Evolutionary conservation across 2,888 invertebrate species (phyloP), one percentile per base, ranked within the genome.

Genomic region (Philhelius pedissequus): DNA sequence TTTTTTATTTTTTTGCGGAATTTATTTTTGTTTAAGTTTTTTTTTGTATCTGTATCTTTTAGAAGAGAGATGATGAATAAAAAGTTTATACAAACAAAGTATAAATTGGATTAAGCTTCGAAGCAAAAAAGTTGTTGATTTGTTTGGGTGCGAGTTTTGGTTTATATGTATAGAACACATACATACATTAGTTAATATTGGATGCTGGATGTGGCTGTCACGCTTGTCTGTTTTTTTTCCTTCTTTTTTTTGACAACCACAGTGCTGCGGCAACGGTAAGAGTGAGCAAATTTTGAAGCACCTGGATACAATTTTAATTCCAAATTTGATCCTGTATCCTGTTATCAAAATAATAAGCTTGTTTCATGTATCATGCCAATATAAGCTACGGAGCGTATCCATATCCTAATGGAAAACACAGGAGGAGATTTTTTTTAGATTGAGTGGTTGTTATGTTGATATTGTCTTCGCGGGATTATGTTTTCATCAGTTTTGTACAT

Each of bases 241-340:
- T 54, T 20, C 18, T 13, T 18, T 58, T 60, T 22, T 40, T 25
- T 40, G 40, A 25, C 38, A 60, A 60, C 58, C 30, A 52, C 15
- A 8, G 6, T 4, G 15, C 18, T 3, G 6, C 13, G 38, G n/a
- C 32, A 27, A 9, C 43, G 9, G 22, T 3, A 22, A 22, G 13
- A n/a, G 48, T 13, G 27, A 52, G 64, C 69, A 82, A 32, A 77
- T 77, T 82, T 13, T 50, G 60, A 25, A 68, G 69, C 83, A 83
- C 83, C 83, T 83, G 79, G 74, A 74, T 74, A 66, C 48, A 83
- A 70, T 79, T 74, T 74, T 74, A 82, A 73, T 69, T 77, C 79
- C 66, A 54, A 83, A 83, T 83, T 83, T 78, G 35, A 78, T 78
- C 27, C 82, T 35, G 50, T 58, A 64, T 30, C 32, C 62, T 62